Evolutionary conservation across 2,888 invertebrate genomes (phyloP), one percentile per base, ranked within the genome.

Genomic region (Eretmocerus hayati): DNA sequence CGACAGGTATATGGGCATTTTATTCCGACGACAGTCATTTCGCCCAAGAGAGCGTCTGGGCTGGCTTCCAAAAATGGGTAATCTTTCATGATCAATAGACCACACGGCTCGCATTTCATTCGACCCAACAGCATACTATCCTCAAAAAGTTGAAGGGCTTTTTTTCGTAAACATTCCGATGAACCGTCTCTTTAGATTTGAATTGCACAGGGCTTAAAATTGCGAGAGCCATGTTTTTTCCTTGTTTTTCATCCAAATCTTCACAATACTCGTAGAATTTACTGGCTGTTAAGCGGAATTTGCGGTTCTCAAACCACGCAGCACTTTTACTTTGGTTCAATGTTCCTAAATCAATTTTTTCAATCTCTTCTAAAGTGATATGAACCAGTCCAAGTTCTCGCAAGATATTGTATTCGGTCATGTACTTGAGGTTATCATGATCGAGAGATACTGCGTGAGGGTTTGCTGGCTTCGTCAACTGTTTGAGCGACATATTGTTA

Each of bases 21-120:
- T 4, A 54, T 44, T 43, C 54, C 53, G 21, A 56, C 48, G 15
- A 52, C 36, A 3, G 41, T 43, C 21, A 48, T 23, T n/a, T 16
- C 33, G 30, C 26, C 53, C 35, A 56, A 35, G 5, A 56, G 48
- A 15, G 49, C 45, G 41, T 56, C 56, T 6, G 56, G 51, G 26
- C 48, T 46, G 18, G 53, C 53, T 13, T 49, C 56, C 13, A 53
- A 36, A 23, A 40, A 52, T 9, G 51, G 47, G 30, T 46, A 20
- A 13, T 40, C 41, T 35, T 33, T 36, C 43, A 44, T 50, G 13
- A 55, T 42, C 23, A 53, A 51, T 11, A 55, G 37, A 5, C 56
- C 54, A 42, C 52, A 50, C 21, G 19, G n/a, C 5, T 37, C 40
- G 1, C 13, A 15, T 31, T 30, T 13, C 21, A 46, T 13, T 32